Evolutionary conservation across 1,140 invertebrate genomes (phyloP).

Genomic region (Diprion similis): DNA sequence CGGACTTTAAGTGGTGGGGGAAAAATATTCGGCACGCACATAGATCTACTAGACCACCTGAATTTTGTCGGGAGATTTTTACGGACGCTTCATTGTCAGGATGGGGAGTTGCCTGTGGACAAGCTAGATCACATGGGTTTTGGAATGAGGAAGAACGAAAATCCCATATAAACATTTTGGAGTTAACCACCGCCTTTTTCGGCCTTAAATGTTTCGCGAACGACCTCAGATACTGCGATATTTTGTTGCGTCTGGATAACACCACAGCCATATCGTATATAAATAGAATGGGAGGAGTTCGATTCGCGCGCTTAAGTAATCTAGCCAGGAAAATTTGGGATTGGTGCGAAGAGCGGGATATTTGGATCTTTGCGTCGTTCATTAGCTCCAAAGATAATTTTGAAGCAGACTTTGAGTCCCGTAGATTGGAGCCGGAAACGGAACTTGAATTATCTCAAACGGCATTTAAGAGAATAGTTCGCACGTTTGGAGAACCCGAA

Average conservation of each 20-base stretch:
- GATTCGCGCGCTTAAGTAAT: conserved; percentile 8
- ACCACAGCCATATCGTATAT: conserved; percentile 25
- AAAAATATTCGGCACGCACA: no score
- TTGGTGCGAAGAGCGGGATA: conserved; percentile 23
- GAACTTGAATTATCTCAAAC: conserved; percentile 21
- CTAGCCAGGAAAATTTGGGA: conserved; percentile 23
- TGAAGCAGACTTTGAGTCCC: conserved; percentile 27
- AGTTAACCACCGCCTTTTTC: conserved; percentile 20
- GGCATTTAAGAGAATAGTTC: conserved; percentile 27
- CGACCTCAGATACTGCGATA: conserved; percentile 16
- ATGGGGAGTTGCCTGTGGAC: conserved; percentile 20
- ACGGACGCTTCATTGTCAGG: conserved; percentile 27
- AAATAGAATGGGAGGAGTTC: neutral
- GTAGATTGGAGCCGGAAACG: conserved; percentile 21
- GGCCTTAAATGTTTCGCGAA: conserved; percentile 22
- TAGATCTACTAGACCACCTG: conserved; percentile 13
- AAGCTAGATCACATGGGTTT: conserved; percentile 16
- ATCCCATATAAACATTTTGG: conserved; percentile 26
- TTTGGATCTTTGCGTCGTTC: conserved; percentile 22
- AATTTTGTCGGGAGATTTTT: conserved; percentile 20
- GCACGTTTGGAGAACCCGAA: conserved; percentile 29
- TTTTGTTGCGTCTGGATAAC: conserved; percentile 25
- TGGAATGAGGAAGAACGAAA: conserved; percentile 24
- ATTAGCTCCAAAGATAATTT: conserved; percentile 21
- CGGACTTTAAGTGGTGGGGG: conserved; percentile 27